phyloP scores from a whole-genome alignment of 2,888 invertebrate species.

The Ceramica pisi region DNA sequence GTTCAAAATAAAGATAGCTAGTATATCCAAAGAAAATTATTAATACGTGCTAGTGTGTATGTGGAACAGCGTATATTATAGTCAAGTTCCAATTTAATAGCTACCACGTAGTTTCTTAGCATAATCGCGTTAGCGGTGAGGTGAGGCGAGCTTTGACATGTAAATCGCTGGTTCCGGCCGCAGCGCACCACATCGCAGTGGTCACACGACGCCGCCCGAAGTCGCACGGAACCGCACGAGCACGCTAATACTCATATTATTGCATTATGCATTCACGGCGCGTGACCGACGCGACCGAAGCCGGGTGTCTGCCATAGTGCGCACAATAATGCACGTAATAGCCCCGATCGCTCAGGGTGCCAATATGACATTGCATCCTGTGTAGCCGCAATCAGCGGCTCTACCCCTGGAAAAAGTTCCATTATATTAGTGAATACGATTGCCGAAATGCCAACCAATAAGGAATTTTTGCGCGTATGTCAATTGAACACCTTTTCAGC shows the following conservation, averaged over 20 bases:
- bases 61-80: constrained; percentile 6
- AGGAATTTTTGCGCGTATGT: too few relatives aligned
- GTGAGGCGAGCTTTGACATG: constrained; percentile 61
- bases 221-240: constrained; percentile 7
- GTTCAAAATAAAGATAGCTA: background rate
- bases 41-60: background rate
- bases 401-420: too few relatives aligned
- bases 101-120: constrained; percentile 55
- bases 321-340: constrained; percentile 43
- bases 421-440: too few relatives aligned
- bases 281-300: constrained; percentile 23
- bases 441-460: too few relatives aligned
- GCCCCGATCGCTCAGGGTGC: constrained; percentile 34
- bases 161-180: constrained; percentile 33
- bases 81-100: constrained; percentile 47
- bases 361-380: constrained; percentile 13
- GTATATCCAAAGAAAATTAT: background rate
- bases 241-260: constrained; percentile 47
- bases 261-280: constrained; percentile 47
- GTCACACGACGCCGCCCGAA: constrained; percentile 15
- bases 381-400: background rate
- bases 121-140: constrained; percentile 52
- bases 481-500: too few relatives aligned
- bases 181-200: background rate
- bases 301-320: constrained; percentile 1